Base-by-base conservation (phyloP, 2,113 vertebrate species). In the Ammodytes dubius region DNA sequence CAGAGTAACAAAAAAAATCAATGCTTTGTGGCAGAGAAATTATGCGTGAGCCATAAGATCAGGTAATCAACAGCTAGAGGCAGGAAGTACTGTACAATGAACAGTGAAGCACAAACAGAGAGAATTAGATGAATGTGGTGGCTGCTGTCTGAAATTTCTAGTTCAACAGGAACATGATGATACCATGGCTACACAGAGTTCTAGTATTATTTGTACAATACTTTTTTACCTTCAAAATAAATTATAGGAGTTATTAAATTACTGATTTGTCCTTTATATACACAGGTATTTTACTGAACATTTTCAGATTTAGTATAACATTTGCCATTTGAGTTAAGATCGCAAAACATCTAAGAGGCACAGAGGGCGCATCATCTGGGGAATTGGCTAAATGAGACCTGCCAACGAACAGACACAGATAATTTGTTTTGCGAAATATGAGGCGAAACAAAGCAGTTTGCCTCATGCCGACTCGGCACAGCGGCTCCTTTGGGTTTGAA, bases 321-420 rank as follows among this genome's bases (percentile, higher is more conserved):
- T 57, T 40, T 82, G 65, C 58, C 52, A 12, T 79, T 54, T 58
- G 45, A 73, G 59, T 74, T 77, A 69, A 49, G 35, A 77, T 77
- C 57, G 50, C 43, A 47, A 81, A 77, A 73, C 50, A 57, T 66
- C 68, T 58, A 3, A 2, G 39, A 73, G 78, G 57, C 50, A 40
- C 47, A 15, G 14, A 15, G 14, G 15, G 57, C 27, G 37, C 63
- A 65, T 53, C 17, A 43, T 12, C 5, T 6, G 6, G 37, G 40
- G 17, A 81, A 27, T 72, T 68, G 57, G 63, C 67, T 13, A 6
- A 27, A 45, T 53, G 17, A 50, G 27, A 59, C 40, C 35, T 54
- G 58, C 64, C 40, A 77, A 53, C 50, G 77, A 79, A 82, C 66
- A 64, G 70, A 61, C 74, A 67, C 45, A 37, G 73, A 81, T 77